Percentiles rank a stretch among this genome's conserved stretches.
Evolutionary conservation across 1,140 invertebrate genomes (phyloP).

Genomic region (Drosophila pruinosa): DNA sequence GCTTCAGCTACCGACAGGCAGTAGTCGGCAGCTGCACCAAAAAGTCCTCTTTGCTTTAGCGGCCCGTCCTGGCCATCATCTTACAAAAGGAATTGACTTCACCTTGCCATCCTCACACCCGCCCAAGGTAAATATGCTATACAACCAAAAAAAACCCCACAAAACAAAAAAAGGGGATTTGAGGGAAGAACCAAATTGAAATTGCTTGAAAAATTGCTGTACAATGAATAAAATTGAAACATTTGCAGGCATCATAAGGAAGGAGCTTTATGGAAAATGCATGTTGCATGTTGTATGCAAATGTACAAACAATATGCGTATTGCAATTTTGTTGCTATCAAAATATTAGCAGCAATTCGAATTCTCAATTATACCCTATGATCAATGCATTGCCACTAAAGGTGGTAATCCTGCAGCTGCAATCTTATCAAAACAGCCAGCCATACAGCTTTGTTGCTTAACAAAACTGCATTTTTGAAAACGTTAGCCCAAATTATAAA

Average conservation of each 20-base stretch:
- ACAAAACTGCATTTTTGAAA: too few relatives aligned
- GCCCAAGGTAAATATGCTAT: conserved; percentile 51
- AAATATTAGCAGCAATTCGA: conserved; percentile 53
- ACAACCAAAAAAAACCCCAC: conserved; percentile 10
- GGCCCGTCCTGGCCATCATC: conserved; percentile 45
- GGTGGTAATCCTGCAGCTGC: background rate
- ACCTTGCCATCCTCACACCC: background rate
- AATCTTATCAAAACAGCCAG: background rate
- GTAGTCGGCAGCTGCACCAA: conserved; percentile 25
- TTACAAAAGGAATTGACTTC: conserved; percentile 40
- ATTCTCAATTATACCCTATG: background rate
- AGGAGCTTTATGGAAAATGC: conserved; percentile 73
- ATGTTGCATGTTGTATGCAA: conserved; percentile 66
- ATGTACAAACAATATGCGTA: conserved; percentile 53
- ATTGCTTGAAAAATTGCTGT: conserved; percentile 48
- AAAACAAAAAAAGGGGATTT: conserved; percentile 18
- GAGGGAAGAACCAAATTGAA: too few relatives aligned
- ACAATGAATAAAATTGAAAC: conserved; percentile 69
- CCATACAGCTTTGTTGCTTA: too few relatives aligned
- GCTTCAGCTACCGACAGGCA: conserved; percentile 37
- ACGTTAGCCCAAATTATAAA: too few relatives aligned
- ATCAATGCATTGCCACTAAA: background rate
- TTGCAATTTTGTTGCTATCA: conserved; percentile 60
- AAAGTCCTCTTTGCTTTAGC: conserved; percentile 39
- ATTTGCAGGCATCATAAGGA: conserved; percentile 54